phyloP scores from a whole-genome alignment of 2,113 vertebrate genomes.

The Rhinogobius similis region DNA sequence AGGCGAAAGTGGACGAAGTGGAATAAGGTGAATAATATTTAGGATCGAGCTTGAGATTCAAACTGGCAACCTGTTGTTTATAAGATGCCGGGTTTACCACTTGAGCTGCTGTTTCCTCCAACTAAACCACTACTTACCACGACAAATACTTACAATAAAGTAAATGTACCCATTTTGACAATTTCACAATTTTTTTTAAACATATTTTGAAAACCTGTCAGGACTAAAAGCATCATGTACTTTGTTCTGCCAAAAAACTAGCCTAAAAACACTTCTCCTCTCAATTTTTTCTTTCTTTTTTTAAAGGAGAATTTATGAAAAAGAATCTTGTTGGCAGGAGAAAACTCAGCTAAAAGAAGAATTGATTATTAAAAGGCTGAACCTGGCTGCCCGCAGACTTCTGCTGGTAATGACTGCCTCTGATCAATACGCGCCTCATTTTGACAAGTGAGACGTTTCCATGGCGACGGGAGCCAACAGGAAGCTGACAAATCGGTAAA shows the following conservation, averaged over 20 bases:
- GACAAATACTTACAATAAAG: no score
- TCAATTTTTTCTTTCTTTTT: neutral
- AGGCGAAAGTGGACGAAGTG: no score
- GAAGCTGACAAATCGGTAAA: constrained; percentile 2
- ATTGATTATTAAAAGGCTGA: constrained; percentile 9
- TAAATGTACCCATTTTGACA: no score
- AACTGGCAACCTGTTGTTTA: no score
- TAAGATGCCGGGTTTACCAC: no score
- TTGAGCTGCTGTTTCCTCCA: no score
- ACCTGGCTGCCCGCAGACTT: neutral
- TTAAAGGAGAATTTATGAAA: neutral
- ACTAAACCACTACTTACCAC: no score
- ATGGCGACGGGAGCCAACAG: neutral
- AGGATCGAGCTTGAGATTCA: no score
- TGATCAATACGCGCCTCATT: constrained; percentile 4
- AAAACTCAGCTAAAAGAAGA: neutral
- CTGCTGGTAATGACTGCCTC: constrained; percentile 4
- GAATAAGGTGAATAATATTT: no score
- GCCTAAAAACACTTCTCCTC: neutral
- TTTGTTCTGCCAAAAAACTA: neutral
- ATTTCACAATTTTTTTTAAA: no score
- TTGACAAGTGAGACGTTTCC: constrained; percentile 6
- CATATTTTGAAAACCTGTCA: neutral
- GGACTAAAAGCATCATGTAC: neutral
- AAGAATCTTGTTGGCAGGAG: neutral